Evolutionary conservation across 2,888 invertebrate species (phyloP).

Genomic region (Stenodema calcarata): DNA sequence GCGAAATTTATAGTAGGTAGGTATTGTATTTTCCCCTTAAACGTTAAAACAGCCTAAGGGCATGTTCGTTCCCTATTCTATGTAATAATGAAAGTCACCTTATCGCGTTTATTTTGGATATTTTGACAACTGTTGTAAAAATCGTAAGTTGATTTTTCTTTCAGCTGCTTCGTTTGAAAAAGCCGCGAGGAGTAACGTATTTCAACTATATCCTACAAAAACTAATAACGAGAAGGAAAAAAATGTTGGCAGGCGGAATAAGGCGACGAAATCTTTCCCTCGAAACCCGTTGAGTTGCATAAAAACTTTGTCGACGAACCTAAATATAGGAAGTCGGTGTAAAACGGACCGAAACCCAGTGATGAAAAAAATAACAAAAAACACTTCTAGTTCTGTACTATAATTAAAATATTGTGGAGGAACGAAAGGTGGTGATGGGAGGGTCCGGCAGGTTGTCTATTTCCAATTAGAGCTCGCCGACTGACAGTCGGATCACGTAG

Average conservation of each 20-base stretch:
- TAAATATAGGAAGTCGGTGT: not conserved
- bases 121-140: too few species aligned
- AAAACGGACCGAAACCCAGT: not conserved
- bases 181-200: not conserved
- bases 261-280: not conserved
- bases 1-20: too few species aligned
- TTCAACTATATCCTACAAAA: not conserved
- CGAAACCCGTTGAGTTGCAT: not conserved
- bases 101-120: too few species aligned
- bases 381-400: not conserved
- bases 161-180: not conserved
- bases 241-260: not conserved
- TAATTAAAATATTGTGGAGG: not conserved
- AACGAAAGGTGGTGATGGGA: not conserved
- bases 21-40: too few species aligned
- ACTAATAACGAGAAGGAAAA: not conserved
- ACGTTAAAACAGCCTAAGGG: too few species aligned
- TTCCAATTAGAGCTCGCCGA: constrained; percentile 9
- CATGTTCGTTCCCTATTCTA: too few species aligned
- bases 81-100: too few species aligned
- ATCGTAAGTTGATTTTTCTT: too few species aligned
- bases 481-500: constrained; percentile 15
- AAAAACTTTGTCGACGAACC: not conserved
- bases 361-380: too few species aligned
- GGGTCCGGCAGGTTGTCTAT: not conserved